Conservation (phyloP, 2,797 vertebrate species). For the Eospalax fontanierii region DNA sequence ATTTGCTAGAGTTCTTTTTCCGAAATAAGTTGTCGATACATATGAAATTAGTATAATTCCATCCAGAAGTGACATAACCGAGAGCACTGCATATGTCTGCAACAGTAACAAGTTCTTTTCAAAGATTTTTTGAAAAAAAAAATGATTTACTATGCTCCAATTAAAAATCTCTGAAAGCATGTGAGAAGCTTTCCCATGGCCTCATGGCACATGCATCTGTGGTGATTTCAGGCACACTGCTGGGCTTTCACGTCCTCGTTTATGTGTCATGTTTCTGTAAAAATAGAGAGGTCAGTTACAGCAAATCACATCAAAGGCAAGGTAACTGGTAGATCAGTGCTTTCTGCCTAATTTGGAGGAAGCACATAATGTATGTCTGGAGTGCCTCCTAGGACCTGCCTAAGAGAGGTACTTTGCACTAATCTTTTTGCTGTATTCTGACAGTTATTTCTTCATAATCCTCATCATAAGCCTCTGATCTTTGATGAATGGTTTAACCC, state of each 20-base stretch:
- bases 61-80: slow-evolving; percentile 48
- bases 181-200: slow-evolving; percentile 70
- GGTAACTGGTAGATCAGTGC: slow-evolving; percentile 87
- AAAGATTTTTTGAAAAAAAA: slow-evolving; percentile 12
- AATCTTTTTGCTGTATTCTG: slow-evolving; percentile 89
- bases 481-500: slow-evolving; percentile 88
- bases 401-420: slow-evolving; percentile 87
- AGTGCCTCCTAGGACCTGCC: slow-evolving; percentile 88
- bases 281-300: slow-evolving; percentile 83
- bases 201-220: slow-evolving; percentile 69
- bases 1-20: neutral
- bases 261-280: slow-evolving; percentile 81
- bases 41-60: slow-evolving; percentile 66
- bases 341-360: slow-evolving; percentile 87
- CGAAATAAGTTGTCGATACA: slow-evolving; percentile 64
- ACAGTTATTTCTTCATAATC: slow-evolving; percentile 90
- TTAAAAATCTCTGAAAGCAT: slow-evolving; percentile 75
- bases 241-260: slow-evolving; percentile 79
- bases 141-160: slow-evolving; percentile 76
- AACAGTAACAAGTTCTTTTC: slow-evolving; percentile 34
- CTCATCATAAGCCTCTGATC: slow-evolving; percentile 86
- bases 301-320: slow-evolving; percentile 87
- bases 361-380: slow-evolving; percentile 86
- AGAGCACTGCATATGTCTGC: slow-evolving; percentile 30
- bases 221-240: slow-evolving; percentile 72